These are phyloP conservation scores for Caenorhabditis sp. DNA, from an alignment of 2,888 invertebrate genomes.

Conservation along the genomic window DNA sequence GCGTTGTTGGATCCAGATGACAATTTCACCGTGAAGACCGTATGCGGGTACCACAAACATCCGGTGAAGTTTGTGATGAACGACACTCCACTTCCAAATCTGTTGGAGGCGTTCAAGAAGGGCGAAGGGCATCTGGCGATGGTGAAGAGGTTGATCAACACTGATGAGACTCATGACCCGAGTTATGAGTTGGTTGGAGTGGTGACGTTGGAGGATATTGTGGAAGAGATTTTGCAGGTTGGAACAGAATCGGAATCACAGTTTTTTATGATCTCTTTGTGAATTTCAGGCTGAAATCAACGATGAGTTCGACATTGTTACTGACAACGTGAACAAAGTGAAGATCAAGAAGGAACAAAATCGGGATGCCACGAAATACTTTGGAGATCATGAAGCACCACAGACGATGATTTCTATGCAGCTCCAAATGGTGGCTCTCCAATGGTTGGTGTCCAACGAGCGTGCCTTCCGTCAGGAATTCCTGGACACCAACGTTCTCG, in stretches of 20 bases:
- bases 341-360: conserved; percentile 68
- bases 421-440: conserved; percentile 76
- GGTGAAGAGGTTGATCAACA: conserved; percentile 90
- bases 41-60: conserved; percentile 89
- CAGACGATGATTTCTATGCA: conserved; percentile 73
- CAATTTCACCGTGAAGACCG: conserved; percentile 87
- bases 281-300: conserved; percentile 91
- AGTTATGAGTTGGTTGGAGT: conserved; percentile 95
- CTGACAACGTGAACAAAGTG: conserved; percentile 80
- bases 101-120: conserved; percentile 98
- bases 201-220: conserved; percentile 88
- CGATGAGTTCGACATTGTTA: conserved; percentile 94
- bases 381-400: conserved; percentile 75
- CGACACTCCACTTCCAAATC: conserved; percentile 94
- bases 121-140: conserved; percentile 88
- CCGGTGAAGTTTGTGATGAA: conserved; percentile 96
- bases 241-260: no score
- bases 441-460: conserved; percentile 77
- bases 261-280: no score
- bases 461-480: conserved; percentile 70
- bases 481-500: conserved; percentile 74
- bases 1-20: conserved; percentile 99
- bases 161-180: conserved; percentile 90
- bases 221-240: conserved; percentile 78
- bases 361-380: conserved; percentile 69